Evolutionary conservation across 2,888 invertebrate species (phyloP), one percentile per base, ranked within the genome.

Genomic region (Myopa testacea): DNA sequence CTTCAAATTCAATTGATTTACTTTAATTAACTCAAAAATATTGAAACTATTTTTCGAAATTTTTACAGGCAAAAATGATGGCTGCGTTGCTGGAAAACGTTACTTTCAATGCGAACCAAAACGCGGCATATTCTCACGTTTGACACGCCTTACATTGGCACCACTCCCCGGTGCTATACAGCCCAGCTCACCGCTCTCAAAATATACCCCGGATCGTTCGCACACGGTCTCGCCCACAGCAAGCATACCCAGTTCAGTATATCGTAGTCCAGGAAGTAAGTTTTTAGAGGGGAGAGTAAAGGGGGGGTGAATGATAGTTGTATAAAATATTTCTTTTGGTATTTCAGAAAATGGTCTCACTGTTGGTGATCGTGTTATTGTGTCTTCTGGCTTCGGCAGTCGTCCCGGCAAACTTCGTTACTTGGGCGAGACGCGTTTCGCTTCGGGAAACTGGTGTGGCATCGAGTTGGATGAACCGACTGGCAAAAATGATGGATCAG

Each of bases 401-500:
- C 98, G 97, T 90, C 93, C 95, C 16, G 98, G 98, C 75, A 93
- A 94, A 60, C 91, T 98, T 75, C 92, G 94, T 82, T 98, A 93
- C 88, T 92, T 97, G 81, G 98, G 98, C 40, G 90, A 92, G 73
- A 96, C 98, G 52, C 95, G 96, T 85, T 98, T 98, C 89, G 97
- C 98, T 1, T 89, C 93, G 55, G 98, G 98, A 55, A 93, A 96
- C 83, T 98, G 98, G 98, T 98, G 96, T 80, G 98, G 98, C 38
- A 95, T 99, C 34, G 98, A 98, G 89, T 91, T 99, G 82, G 98
- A 98, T 87, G 97, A 98, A 82, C 94, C 96, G 0, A 90, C 94
- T 79, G 99, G 99, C 75, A 98, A 98, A 90, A 98, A 99, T 89
- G 98, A 99, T 87, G 98, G 99, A 78, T 94, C 96, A 72, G 97